A percentile compares a stretch with the other conserved stretches of the same genome.
Evolutionary conservation across 23 tunicate genomes (phyloP).

Genomic region (Pegea sp.): DNA sequence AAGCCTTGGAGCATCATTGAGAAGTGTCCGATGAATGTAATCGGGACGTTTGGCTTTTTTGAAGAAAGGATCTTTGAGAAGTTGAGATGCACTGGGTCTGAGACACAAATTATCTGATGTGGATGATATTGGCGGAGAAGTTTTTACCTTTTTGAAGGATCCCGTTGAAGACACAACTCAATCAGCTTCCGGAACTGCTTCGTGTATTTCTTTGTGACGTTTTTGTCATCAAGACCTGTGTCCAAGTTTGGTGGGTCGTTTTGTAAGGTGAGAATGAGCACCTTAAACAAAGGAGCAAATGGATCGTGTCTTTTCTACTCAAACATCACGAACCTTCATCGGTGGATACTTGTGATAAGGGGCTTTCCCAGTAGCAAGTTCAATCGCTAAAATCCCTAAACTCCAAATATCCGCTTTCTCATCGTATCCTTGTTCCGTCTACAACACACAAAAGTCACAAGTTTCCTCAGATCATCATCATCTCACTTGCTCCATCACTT

Average conservation of each 20-base stretch:
- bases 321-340: conserved; percentile 45
- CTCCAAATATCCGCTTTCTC: conserved; percentile 96
- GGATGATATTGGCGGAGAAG: no score
- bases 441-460: neutral
- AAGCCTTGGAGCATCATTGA: conserved; percentile 40
- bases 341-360: conserved; percentile 93
- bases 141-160: conserved; percentile 71
- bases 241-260: conserved; percentile 83
- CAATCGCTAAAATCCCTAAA: conserved; percentile 93
- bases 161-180: conserved; percentile 81
- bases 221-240: conserved; percentile 65
- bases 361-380: conserved; percentile 93
- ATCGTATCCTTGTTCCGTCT: conserved; percentile 83
- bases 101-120: neutral
- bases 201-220: conserved; percentile 62
- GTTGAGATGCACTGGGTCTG: conserved; percentile 89
- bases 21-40: conserved; percentile 28
- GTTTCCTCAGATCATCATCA: neutral
- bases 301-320: neutral
- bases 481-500: conserved; percentile 96
- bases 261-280: conserved; percentile 70
- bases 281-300: conserved; percentile 12
- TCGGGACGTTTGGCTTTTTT: conserved; percentile 61
- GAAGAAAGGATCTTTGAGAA: conserved; percentile 83
- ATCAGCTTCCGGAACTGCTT: conserved; percentile 95